These are phyloP conservation scores for Columba janthina DNA, from an alignment of 2,113 vertebrate genomes.

Conservation along the genomic window DNA sequence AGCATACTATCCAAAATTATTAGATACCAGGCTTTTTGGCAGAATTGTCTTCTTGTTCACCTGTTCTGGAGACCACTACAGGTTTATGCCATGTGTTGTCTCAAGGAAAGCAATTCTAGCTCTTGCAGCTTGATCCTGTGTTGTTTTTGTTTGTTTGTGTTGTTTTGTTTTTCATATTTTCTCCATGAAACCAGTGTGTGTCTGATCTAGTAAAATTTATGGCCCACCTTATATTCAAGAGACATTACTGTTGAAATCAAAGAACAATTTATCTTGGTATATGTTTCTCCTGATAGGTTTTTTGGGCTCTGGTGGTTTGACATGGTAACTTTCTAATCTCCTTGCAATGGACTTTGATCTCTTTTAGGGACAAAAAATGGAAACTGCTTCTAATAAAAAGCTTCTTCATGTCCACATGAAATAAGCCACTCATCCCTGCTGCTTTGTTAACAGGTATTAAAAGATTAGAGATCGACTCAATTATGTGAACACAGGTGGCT, in stretches of 20 bases:
- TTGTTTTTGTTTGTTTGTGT: neutral
- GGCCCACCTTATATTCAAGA: neutral
- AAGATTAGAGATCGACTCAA: neutral
- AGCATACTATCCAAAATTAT: neutral
- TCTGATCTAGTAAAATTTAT: neutral
- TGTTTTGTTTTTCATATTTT: neutral
- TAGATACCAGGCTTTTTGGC: neutral
- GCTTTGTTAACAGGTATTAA: neutral
- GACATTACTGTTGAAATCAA: neutral
- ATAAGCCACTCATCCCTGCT: neutral
- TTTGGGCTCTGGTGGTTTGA: neutral
- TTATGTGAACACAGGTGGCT: neutral
- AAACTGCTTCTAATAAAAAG: neutral
- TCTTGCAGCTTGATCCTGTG: neutral
- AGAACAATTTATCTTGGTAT: neutral
- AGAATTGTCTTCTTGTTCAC: neutral
- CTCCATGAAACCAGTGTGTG: neutral
- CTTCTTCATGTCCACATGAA: neutral
- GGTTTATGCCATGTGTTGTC: neutral
- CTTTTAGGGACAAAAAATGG: neutral
- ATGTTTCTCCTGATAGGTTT: neutral
- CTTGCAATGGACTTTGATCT: accelerated
- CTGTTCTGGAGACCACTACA: neutral
- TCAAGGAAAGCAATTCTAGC: neutral
- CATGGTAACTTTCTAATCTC: neutral